These are phyloP conservation scores for Megamerina dolium DNA, from an alignment of 2,888 invertebrate genomes.

Conservation along the genomic window DNA sequence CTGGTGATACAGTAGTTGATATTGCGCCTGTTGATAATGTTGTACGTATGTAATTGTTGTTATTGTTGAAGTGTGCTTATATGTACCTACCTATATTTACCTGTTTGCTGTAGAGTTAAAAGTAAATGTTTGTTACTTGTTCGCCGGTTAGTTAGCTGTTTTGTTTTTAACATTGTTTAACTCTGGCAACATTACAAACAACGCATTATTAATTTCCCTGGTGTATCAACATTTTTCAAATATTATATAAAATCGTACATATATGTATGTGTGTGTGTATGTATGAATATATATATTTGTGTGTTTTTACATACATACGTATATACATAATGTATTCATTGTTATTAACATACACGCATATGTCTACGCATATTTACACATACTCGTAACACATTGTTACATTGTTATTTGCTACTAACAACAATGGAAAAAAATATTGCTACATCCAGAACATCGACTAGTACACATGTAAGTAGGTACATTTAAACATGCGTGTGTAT, in stretches of 20 bases:
- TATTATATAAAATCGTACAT: background rate
- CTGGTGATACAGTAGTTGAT: background rate
- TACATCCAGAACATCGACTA: too few species aligned
- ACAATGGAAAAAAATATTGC: too few species aligned
- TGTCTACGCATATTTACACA: too few species aligned
- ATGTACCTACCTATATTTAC: background rate
- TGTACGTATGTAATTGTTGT: background rate
- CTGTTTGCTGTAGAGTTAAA: too few species aligned
- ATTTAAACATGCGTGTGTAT: too few species aligned
- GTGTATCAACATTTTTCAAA: conserved; percentile 6
- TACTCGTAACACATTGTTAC: too few species aligned
- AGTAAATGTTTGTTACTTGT: too few species aligned
- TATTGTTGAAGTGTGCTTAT: background rate
- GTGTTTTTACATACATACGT: background rate
- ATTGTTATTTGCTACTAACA: too few species aligned
- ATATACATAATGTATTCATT: conserved; percentile 2
- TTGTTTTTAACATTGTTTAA: background rate
- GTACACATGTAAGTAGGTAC: too few species aligned
- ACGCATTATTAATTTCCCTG: conserved; percentile 13
- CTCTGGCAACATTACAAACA: conserved; percentile 6
- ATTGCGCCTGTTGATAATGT: background rate
- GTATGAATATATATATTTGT: background rate
- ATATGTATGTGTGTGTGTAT: background rate
- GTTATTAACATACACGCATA: too few species aligned
- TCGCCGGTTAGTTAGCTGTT: conserved; percentile 5